Evolutionary conservation across 2,797 vertebrate genomes (phyloP).

Genomic region (Oreonectes daqikongensis): DNA sequence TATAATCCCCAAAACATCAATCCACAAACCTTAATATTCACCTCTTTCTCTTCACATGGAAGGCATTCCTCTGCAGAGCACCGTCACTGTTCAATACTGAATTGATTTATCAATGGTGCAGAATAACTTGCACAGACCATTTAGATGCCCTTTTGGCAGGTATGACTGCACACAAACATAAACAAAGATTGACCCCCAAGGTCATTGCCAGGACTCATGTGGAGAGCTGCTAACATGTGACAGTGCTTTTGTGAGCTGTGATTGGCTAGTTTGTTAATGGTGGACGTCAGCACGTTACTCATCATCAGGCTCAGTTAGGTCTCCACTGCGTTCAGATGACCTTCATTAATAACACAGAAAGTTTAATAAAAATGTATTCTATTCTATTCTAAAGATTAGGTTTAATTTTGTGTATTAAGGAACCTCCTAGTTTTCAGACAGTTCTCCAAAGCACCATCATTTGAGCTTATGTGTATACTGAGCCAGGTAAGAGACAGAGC

Average conservation of each 20-base stretch:
- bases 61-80: not conserved
- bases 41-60: not conserved
- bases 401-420: too few species aligned
- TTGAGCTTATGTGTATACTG: too few species aligned
- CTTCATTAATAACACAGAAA: not conserved
- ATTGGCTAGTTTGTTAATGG: not conserved
- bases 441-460: too few species aligned
- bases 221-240: not conserved
- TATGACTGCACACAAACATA: slow-evolving; percentile 18
- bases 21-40: not conserved
- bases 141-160: slow-evolving; percentile 20
- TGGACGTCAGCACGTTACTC: not conserved
- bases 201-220: not conserved
- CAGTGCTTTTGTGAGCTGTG: slow-evolving; percentile 4
- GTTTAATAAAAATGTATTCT: too few species aligned
- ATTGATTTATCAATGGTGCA: slow-evolving; percentile 33
- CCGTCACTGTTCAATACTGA: slow-evolving; percentile 25
- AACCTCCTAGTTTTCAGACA: too few species aligned
- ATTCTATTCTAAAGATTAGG: too few species aligned
- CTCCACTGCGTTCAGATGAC: not conserved
- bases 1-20: too few species aligned
- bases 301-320: slow-evolving; percentile 23
- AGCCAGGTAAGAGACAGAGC: too few species aligned
- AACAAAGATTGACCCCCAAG: slow-evolving; percentile 1
- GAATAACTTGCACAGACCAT: slow-evolving; percentile 14